Percentiles rank a stretch among this genome's conserved stretches.
Evolutionary conservation across 2,797 vertebrate genomes (phyloP).

Genomic region (Thaleichthys pacificus): DNA sequence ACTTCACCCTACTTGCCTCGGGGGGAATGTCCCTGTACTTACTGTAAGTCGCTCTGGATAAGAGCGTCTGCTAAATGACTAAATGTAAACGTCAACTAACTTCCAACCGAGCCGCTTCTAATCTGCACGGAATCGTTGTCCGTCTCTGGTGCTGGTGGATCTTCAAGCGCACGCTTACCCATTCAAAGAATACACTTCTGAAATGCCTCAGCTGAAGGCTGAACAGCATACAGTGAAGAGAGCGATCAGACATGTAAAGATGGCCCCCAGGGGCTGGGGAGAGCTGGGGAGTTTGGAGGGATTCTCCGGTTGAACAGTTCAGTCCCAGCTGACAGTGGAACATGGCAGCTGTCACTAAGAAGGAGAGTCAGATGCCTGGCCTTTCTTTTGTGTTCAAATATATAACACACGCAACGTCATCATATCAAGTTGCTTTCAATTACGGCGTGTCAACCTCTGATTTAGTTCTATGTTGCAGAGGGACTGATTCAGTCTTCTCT

Average conservation of each 20-base stretch:
- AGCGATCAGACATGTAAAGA: conserved; percentile 71
- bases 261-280: conserved; percentile 58
- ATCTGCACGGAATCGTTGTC: no score
- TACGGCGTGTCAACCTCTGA: conserved; percentile 70
- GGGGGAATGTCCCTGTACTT: no score
- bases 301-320: conserved; percentile 43
- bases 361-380: conserved; percentile 70
- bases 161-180: conserved; percentile 45
- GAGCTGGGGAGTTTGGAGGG: conserved; percentile 66
- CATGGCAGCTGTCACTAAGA: conserved; percentile 81
- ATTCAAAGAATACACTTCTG: conserved; percentile 57
- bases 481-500: conserved; percentile 58
- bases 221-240: conserved; percentile 40
- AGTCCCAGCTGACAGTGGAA: conserved; percentile 69
- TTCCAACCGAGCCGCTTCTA: no score
- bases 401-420: conserved; percentile 66
- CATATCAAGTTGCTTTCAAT: conserved; percentile 74
- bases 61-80: no score
- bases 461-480: conserved; percentile 58
- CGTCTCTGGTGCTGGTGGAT: conserved; percentile 20
- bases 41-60: no score
- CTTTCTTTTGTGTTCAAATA: conserved; percentile 72
- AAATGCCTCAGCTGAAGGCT: conserved; percentile 52
- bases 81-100: no score
- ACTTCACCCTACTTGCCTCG: no score